Base-by-base conservation (phyloP, 2,888 invertebrate species). In the Asteroscopus sphinx region DNA sequence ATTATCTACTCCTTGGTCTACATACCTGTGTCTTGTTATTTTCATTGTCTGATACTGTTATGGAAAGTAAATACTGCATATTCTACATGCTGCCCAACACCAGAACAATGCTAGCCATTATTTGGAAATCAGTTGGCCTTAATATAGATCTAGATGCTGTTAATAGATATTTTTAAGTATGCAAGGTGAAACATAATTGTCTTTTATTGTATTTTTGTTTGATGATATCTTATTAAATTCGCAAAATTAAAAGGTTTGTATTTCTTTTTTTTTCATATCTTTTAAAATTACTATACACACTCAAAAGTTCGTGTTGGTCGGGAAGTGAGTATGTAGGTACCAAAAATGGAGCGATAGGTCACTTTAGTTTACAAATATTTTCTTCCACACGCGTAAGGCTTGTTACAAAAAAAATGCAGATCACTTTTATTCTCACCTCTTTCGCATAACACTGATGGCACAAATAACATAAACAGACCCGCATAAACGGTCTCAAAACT, bases 401-500 rank as follows among this genome's bases (percentile, higher is more conserved):
- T 4, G 25, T 25, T 25, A 25, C 3, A 4, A 25, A 40, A 9
- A 9, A 26, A 26, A 40, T 42, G 30, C n/a, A n/a, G n/a, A n/a
- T n/a, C n/a, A n/a, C n/a, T n/a, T 37, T 35, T 37, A 39, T 21
- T 39, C 76, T 81, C 76, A 91, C 92, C 91, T 88, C 86, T 60
- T 71, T 83, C 78, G 79, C 90, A 82, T 25, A 88, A 75, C 28
- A 87, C 86, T 44, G 81, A 85, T 84, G 91, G 89, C 83, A 91
- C 85, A 71, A 87, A 80, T 75, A 78, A 80, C 77, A 90, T 64
- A 74, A 91, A 70, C 63, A 92, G 65, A 71, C 92, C 89, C 90
- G 91, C 90, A 91, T 92, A 89, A 56, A 87, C 53, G 33, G 49
- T 64, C 25, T 76, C 64, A 49, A 76, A 79, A 75, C 80, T 80